A percentile compares a stretch with the other conserved stretches of the same genome.
Conservation (phyloP, 2,113 vertebrate species). For the Tetrax tetrax region DNA sequence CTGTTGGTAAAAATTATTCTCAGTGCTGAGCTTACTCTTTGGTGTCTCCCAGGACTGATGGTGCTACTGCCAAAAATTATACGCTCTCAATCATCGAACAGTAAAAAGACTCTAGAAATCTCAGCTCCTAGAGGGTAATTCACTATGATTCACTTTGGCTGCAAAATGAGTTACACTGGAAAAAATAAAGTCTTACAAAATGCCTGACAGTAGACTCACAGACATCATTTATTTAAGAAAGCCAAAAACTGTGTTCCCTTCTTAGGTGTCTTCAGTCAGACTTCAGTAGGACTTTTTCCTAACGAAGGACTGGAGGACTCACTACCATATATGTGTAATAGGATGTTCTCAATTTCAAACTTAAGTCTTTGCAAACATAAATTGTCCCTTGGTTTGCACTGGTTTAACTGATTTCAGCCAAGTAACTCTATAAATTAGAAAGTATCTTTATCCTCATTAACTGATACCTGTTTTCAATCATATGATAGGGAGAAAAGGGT, state of each 20-base stretch:
- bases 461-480: background rate
- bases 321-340: background rate
- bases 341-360: background rate
- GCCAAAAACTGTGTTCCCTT: background rate
- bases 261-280: background rate
- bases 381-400: background rate
- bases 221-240: background rate
- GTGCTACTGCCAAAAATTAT: background rate
- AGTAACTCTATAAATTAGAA: background rate
- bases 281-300: background rate
- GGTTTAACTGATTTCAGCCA: background rate
- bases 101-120: background rate
- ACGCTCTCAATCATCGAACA: background rate
- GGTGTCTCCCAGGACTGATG: background rate
- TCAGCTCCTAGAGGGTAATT: background rate
- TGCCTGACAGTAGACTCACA: background rate
- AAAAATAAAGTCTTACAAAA: background rate
- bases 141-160: background rate
- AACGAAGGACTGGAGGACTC: background rate
- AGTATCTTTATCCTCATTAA: background rate
- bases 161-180: background rate
- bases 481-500: slow-evolving; percentile 85
- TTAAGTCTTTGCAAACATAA: background rate
- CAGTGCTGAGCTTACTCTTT: background rate
- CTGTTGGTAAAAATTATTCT: background rate